Evolutionary conservation across 2,888 invertebrate species (phyloP).

Genomic region (Stegophylla sp.): DNA sequence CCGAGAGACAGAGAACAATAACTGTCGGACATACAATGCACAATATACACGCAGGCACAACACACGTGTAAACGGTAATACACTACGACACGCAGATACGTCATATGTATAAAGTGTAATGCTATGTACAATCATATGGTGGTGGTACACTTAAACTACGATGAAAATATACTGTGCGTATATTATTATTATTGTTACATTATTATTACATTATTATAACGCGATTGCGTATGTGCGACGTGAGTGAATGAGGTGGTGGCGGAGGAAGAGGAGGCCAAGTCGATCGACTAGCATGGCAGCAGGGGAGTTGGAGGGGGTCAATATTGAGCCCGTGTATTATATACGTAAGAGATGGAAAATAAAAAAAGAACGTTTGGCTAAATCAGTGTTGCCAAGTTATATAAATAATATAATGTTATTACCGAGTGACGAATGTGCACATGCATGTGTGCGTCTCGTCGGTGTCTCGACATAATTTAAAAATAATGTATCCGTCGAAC

Average conservation of each 20-base stretch:
- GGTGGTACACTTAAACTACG: neutral
- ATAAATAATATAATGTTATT: constrained; percentile 37
- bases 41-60: neutral
- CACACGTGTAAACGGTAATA: neutral
- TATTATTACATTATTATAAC: neutral
- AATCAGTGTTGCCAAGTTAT: constrained; percentile 55
- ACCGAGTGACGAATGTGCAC: neutral
- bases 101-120: no score
- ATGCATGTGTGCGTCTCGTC: neutral
- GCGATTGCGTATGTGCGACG: constrained; percentile 1
- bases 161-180: no score
- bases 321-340: constrained; percentile 36
- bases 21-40: neutral
- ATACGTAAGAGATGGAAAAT: constrained; percentile 21
- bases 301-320: constrained; percentile 22
- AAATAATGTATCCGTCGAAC: neutral
- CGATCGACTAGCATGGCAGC: neutral
- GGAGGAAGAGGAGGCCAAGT: neutral
- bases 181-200: no score
- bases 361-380: constrained; percentile 37
- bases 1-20: neutral
- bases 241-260: constrained; percentile 1
- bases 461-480: neutral
- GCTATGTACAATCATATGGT: neutral
- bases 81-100: no score